Conservation (phyloP, 2,888 invertebrate genomes). For the Flexamia atlantica region DNA sequence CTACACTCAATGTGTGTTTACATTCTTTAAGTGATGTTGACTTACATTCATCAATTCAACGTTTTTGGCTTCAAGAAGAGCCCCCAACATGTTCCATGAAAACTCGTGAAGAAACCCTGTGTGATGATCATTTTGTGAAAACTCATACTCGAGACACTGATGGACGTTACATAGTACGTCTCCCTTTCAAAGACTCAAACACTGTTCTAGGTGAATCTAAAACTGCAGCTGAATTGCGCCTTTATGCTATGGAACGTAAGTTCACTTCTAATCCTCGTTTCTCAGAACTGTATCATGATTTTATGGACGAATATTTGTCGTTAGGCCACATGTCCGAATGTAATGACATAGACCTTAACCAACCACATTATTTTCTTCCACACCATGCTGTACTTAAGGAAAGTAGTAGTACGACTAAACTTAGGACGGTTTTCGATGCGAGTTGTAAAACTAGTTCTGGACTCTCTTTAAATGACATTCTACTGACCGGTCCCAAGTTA, state of each 20-base stretch:
- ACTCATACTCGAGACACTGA: neutral
- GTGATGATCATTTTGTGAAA: conserved; percentile 5
- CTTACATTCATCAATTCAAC: neutral
- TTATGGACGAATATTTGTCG: neutral
- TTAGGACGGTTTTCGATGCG: neutral
- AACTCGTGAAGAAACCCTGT: neutral
- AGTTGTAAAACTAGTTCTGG: conserved; percentile 13
- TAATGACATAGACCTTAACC: neutral
- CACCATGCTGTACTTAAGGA: conserved; percentile 4
- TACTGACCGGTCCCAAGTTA: neutral
- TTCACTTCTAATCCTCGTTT: neutral
- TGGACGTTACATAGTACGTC: neutral
- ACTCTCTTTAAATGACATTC: neutral
- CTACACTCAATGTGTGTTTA: neutral
- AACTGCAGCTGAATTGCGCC: neutral
- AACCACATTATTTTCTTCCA: conserved; percentile 28
- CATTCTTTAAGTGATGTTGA: neutral
- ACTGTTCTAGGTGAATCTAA: neutral
- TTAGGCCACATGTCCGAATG: neutral
- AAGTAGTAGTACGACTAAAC: conserved; percentile 14
- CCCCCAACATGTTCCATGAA: neutral
- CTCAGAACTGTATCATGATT: neutral
- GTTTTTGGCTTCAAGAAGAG: conserved; percentile 22
- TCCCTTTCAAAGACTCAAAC: neutral
- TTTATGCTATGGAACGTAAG: neutral